These are phyloP conservation scores for Orientallactaga bullata DNA, from an alignment of 2,113 vertebrate species.

Conservation along the genomic window DNA sequence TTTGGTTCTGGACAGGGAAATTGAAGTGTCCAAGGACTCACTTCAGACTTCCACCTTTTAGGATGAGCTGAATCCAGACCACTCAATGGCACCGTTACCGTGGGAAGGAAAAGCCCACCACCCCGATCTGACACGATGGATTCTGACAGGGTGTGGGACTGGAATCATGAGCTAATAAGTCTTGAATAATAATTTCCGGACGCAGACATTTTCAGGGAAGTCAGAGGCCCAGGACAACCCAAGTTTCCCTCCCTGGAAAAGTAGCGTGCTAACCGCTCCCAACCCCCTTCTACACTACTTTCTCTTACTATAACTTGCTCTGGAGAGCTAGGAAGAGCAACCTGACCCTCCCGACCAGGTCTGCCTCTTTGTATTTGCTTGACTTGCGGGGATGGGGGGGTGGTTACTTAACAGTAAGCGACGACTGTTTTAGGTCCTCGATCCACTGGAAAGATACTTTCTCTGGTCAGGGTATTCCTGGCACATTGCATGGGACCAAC, in stretches of 20 bases:
- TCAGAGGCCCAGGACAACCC: not conserved
- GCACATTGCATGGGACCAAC: slow-evolving; percentile 11
- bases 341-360: too few relatives aligned
- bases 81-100: slow-evolving; percentile 1
- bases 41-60: not conserved
- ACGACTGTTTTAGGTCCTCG: not conserved
- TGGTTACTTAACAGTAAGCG: not conserved
- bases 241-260: slow-evolving; percentile 11
- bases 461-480: not conserved
- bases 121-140: not conserved
- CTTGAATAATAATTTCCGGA: slow-evolving; percentile 27
- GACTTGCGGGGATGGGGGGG: too few relatives aligned
- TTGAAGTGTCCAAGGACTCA: not conserved
- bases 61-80: not conserved
- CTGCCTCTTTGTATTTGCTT: too few relatives aligned
- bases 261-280: not conserved
- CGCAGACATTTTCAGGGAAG: slow-evolving; percentile 18
- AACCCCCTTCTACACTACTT: not conserved
- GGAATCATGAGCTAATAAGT: not conserved
- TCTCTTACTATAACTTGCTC: not conserved
- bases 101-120: not conserved
- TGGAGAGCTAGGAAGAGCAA: too few relatives aligned
- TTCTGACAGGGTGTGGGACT: not conserved
- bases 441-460: not conserved
- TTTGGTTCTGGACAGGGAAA: not conserved